phyloP scores from a whole-genome alignment of 2,113 vertebrate species.

The Otocyon megalotis region DNA sequence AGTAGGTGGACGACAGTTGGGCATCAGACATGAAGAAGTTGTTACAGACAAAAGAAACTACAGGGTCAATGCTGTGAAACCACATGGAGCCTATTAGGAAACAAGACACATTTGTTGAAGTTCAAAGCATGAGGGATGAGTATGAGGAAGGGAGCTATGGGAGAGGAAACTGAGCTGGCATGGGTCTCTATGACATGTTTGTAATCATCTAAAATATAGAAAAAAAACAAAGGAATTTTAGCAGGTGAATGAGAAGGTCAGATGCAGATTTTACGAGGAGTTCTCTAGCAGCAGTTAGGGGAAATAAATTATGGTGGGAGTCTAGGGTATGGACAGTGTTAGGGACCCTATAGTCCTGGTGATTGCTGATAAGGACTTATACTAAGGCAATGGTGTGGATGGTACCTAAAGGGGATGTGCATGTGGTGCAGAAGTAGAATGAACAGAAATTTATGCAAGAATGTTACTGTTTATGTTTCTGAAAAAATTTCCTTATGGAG shows the following conservation, averaged over 20 bases:
- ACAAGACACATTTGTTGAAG: not conserved
- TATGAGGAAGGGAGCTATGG: fast-evolving
- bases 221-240: not conserved
- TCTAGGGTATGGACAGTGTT: not conserved
- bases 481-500: not conserved
- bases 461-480: not conserved
- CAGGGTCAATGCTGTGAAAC: not conserved
- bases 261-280: not conserved
- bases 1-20: not conserved
- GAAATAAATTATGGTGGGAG: not conserved
- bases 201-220: not conserved
- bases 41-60: not conserved
- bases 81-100: not conserved
- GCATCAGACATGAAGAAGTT: not conserved
- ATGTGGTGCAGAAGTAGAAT: not conserved
- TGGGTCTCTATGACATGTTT: not conserved
- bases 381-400: not conserved
- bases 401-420: not conserved
- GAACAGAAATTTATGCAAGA: not conserved
- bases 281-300: not conserved
- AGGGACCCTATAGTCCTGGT: not conserved
- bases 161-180: not conserved
- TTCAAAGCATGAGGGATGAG: not conserved
- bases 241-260: not conserved
- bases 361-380: not conserved